Percentiles rank a stretch among this genome's conserved stretches.
These are phyloP conservation scores for Myripristis murdjan DNA, from an alignment of 2,797 vertebrate species.

Conservation along the genomic window DNA sequence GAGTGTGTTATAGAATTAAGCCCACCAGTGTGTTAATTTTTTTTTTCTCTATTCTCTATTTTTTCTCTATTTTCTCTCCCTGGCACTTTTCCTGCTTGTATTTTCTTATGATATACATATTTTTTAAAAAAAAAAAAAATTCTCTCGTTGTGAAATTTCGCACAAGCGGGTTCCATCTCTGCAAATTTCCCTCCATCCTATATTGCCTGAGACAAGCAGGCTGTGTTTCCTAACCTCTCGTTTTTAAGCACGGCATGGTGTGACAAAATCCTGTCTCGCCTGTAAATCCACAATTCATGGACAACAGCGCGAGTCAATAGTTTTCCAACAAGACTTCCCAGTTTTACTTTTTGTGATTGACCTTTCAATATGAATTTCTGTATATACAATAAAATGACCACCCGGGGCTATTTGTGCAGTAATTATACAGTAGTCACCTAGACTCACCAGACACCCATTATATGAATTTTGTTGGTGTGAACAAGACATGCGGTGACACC, in stretches of 20 bases:
- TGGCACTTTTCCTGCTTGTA: constrained; percentile 51
- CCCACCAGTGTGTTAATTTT: constrained; percentile 43
- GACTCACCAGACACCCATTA: constrained; percentile 59
- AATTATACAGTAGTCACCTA: constrained; percentile 47
- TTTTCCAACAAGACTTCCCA: constrained; percentile 30
- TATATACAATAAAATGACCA: constrained; percentile 40
- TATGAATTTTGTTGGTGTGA: constrained; percentile 60
- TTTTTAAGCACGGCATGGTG: constrained; percentile 58
- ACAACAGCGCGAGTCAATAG: constrained; percentile 10
- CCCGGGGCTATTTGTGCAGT: constrained; percentile 45
- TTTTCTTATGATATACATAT: constrained; percentile 71
- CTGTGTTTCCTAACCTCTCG: constrained; percentile 69
- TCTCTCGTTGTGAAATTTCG: constrained; percentile 64
- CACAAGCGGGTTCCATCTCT: constrained; percentile 25
- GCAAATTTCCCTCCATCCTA: constrained; percentile 16
- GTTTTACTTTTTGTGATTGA: constrained; percentile 41
- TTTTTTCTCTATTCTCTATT: constrained; percentile 60
- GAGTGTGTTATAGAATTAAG: constrained; percentile 34
- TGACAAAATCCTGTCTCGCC: constrained; percentile 53
- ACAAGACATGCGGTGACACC: constrained; percentile 63
- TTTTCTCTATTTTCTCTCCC: constrained; percentile 51
- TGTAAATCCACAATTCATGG: constrained; percentile 34
- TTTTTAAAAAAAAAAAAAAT: too few species aligned
- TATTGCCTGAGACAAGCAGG: constrained; percentile 60
- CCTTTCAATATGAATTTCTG: constrained; percentile 51